These are phyloP conservation scores for Holothuria leucospilota DNA, from an alignment of 53 echinoderm and acorn worm genomes.

Conservation along the genomic window DNA sequence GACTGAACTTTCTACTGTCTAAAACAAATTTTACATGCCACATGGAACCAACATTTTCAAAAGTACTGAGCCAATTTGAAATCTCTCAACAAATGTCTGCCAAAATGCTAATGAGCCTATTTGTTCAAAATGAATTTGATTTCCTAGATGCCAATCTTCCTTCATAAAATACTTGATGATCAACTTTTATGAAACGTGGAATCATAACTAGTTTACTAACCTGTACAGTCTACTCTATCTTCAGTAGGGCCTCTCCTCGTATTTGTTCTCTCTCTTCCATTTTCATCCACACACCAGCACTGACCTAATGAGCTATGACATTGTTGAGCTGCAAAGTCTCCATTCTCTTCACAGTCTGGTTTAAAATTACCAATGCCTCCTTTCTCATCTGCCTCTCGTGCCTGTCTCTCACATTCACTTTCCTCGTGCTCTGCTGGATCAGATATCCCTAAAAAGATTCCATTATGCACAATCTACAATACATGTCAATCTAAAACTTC, in stretches of 20 bases:
- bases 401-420: not conserved
- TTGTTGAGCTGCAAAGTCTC: slow-evolving; percentile 30
- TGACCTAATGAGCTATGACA: slow-evolving; percentile 49
- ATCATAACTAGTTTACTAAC: not conserved
- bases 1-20: too few relatives aligned
- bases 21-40: too few relatives aligned
- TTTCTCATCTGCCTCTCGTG: not conserved
- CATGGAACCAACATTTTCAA: too few relatives aligned
- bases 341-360: slow-evolving; percentile 21
- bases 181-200: not conserved
- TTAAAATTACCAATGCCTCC: not conserved
- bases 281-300: slow-evolving; percentile 63
- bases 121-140: not conserved
- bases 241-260: not conserved
- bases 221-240: not conserved
- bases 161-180: not conserved
- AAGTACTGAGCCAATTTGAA: too few relatives aligned
- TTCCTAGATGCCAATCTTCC: not conserved
- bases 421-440: not conserved
- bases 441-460: not conserved
- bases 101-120: not conserved
- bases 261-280: not conserved
- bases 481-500: too few relatives aligned
- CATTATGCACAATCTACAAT: too few relatives aligned
- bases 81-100: too few relatives aligned